Conservation (phyloP, 92 coral and sea anemone species). For the Paramuricea clavata region DNA sequence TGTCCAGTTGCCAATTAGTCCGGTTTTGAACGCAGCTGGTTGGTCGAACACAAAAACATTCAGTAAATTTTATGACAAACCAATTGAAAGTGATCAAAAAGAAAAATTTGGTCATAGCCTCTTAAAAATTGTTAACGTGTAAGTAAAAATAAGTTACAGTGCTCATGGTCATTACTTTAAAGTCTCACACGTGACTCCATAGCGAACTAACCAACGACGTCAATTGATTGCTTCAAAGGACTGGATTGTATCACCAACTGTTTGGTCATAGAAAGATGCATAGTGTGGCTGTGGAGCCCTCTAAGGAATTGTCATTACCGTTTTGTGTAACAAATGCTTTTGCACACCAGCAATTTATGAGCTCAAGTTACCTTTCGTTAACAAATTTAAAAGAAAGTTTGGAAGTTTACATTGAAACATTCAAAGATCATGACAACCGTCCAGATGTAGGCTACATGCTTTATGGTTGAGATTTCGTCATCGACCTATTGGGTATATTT, state of each 20-base stretch:
- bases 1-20: too few species aligned
- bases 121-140: too few species aligned
- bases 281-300: constrained; percentile 8
- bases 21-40: too few species aligned
- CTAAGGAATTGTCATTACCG: neutral
- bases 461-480: neutral
- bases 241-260: neutral
- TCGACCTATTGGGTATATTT: neutral
- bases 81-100: too few species aligned
- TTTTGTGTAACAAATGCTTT: neutral
- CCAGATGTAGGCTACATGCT: neutral
- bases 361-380: neutral
- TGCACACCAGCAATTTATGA: constrained; percentile 14
- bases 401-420: constrained; percentile 16
- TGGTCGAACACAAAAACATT: too few species aligned
- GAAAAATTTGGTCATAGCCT: too few species aligned
- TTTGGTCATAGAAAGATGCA: constrained; percentile 33
- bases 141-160: too few species aligned
- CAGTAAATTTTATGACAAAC: too few species aligned
- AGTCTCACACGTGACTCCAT: too few species aligned
- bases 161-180: too few species aligned
- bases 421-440: constrained; percentile 18
- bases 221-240: neutral
- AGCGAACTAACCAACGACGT: too few species aligned
- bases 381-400: neutral